Evolutionary conservation across 2,113 vertebrate species (phyloP).

Genomic region (Antechinus flavipes): DNA sequence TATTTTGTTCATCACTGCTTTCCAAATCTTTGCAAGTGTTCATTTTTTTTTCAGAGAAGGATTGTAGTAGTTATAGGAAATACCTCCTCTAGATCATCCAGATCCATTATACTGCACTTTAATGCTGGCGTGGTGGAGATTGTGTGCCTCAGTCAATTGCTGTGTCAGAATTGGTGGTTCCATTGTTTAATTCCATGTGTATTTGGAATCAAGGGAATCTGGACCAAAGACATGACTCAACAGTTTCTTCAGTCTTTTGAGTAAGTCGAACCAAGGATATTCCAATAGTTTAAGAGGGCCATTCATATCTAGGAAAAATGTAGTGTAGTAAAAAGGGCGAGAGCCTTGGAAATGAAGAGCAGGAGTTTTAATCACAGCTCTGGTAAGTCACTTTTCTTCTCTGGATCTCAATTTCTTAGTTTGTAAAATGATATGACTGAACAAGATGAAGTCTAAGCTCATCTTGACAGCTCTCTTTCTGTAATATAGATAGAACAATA

Average conservation of each 20-base stretch:
- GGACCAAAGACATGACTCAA: constrained; percentile 7
- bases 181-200: not conserved
- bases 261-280: constrained; percentile 3
- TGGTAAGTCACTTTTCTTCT: not conserved
- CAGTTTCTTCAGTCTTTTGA: constrained; percentile 6
- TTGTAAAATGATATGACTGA: not conserved
- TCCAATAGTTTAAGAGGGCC: constrained; percentile 10
- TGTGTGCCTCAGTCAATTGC: not conserved
- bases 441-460: not conserved
- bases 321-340: not conserved
- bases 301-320: not conserved
- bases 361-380: not conserved
- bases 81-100: too few species aligned
- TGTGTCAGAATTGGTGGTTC: not conserved
- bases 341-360: not conserved
- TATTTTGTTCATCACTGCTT: not conserved
- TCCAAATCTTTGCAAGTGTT: not conserved
- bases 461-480: not conserved
- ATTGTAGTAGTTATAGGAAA: too few species aligned
- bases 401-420: not conserved
- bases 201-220: not conserved
- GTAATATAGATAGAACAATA: not conserved
- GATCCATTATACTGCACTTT: not conserved
- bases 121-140: not conserved
- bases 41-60: too few species aligned